Evolutionary conservation across 92 coral and sea anemone genomes (phyloP).

Genomic region (Palythoa heliodiscus): DNA sequence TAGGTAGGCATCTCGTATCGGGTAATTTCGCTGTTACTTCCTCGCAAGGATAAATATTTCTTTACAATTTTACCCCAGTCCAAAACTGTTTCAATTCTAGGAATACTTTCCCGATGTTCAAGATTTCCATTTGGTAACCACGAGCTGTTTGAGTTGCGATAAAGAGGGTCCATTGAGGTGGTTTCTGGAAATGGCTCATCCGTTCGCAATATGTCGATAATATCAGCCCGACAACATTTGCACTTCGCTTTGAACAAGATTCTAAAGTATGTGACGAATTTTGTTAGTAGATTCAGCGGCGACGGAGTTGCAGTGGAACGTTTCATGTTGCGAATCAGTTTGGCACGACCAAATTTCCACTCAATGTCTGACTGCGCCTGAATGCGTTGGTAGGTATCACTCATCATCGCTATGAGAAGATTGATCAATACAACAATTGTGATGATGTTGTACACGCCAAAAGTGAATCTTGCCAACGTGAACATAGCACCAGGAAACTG

Average conservation of each 20-base stretch:
- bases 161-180: conserved; percentile 74
- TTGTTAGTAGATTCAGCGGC: conserved; percentile 90
- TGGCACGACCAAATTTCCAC: conserved; percentile 99
- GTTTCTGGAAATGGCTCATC: conserved; percentile 82
- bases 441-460: conserved; percentile 90
- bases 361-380: conserved; percentile 96
- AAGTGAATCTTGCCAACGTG: conserved; percentile 75
- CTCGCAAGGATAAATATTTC: conserved; percentile 72
- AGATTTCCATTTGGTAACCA: conserved; percentile 46
- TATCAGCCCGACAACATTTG: conserved; percentile 91
- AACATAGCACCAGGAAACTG: conserved; percentile 53
- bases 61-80: conserved; percentile 88
- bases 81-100: conserved; percentile 82
- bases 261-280: conserved; percentile 73
- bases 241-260: conserved; percentile 75
- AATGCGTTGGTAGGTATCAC: conserved; percentile 98
- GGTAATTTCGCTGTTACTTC: conserved; percentile 61
- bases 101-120: conserved; percentile 60
- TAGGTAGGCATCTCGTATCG: conserved; percentile 36
- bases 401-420: conserved; percentile 99
- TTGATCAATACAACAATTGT: conserved; percentile 93
- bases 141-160: conserved; percentile 40
- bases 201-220: conserved; percentile 86
- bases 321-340: conserved; percentile 95
- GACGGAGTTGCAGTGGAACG: conserved; percentile 99